Evolutionary conservation across 1,140 invertebrate genomes (phyloP).

Genomic region (Nasonia longicornis): DNA sequence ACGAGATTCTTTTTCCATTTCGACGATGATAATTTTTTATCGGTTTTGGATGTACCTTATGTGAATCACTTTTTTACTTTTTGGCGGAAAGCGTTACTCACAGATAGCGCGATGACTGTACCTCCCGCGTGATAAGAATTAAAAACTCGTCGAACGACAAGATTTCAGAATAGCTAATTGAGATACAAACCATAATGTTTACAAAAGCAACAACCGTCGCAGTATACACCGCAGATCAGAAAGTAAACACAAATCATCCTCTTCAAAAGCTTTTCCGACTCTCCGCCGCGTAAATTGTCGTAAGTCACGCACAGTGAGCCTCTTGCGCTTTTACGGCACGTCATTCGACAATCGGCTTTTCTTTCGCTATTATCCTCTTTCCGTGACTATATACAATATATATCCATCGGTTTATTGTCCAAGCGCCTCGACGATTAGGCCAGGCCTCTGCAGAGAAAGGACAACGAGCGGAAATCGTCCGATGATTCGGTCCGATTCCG

Average conservation of each 20-base stretch:
- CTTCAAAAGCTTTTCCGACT: too few relatives aligned
- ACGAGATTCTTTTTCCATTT: too few relatives aligned
- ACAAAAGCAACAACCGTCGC: background rate
- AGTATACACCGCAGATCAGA: too few relatives aligned
- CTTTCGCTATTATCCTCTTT: background rate
- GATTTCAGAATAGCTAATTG: background rate
- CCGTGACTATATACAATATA: background rate
- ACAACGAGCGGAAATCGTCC: conserved; percentile 12
- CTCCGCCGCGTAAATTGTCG: too few relatives aligned
- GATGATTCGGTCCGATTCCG: conserved; percentile 36
- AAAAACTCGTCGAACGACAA: background rate
- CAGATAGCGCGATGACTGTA: background rate
- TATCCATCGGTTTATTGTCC: background rate
- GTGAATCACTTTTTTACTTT: too few relatives aligned
- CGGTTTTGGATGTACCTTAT: too few relatives aligned
- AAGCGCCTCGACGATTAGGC: background rate
- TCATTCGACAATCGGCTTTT: background rate
- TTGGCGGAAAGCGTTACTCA: too few relatives aligned
- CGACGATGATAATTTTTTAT: too few relatives aligned
- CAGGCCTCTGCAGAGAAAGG: background rate
- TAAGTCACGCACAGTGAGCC: background rate
- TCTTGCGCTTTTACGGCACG: too few relatives aligned
- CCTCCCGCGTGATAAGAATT: background rate
- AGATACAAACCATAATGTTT: too few relatives aligned
- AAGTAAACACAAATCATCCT: too few relatives aligned